Base-by-base conservation (phyloP, 2,113 vertebrate genomes). In the Laterallus jamaicensis region DNA sequence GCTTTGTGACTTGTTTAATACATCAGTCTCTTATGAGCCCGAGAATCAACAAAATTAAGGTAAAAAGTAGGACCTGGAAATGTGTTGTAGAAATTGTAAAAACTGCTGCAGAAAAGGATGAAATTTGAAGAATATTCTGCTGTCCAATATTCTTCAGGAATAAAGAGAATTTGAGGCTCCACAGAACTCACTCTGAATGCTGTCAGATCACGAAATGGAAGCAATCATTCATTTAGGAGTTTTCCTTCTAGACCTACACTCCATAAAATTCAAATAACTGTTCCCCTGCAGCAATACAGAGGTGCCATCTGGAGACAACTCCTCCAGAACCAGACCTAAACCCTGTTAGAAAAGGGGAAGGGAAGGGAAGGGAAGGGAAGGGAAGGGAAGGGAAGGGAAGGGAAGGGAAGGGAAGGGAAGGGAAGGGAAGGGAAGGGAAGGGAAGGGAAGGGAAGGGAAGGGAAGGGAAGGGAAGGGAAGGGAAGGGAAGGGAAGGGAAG, bases 191-290 rank as follows among this genome's bases (percentile, higher is more conserved):
- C 64, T 86, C 77, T 93, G 83, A 92, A 78, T 76, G 37, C 40
- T 96, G 89, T 90, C 81, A 90, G 29, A 69, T 90, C 15, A 59
- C 66, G 64, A 93, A 88, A 83, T 70, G 19, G 81, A 95, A 94
- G 60, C 18, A 67, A 90, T 96, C 86, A 89, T 90, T 96, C 91
- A 95, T 85, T 95, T 68, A 70, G 5, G 3, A 83, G 26, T 91
- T 81, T 76, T 50, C 37, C 58, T 93, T 77, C 71, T 80, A 94
- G 63, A 93, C 67, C 19, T 81, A n/a, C 39, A 88, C 56, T 81
- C 91, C 74, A 74, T 83, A 64, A 91, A 95, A 87, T 94, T 93
- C 85, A 78, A n/a, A 52, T 85, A 89, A 95, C 63, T 91, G 37
- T 78, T 95, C 63, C 74, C 91, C 82, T 82, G 49, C 40, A 96